Percentiles rank a stretch among this genome's conserved stretches.
Conservation (phyloP, 1,140 invertebrate genomes). For the Reticulitermes speratus region DNA sequence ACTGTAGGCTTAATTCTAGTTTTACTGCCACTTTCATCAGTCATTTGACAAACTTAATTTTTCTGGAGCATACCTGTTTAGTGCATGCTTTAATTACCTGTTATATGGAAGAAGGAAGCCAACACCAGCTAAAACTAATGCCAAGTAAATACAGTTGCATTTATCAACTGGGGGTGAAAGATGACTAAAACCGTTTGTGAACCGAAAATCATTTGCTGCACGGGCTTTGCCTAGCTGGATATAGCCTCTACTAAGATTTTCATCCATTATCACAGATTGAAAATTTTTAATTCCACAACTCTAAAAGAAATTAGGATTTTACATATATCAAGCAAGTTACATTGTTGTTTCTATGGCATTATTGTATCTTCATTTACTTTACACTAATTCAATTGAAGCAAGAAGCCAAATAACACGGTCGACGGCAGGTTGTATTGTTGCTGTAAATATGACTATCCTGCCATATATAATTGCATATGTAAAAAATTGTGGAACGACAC, state of each 20-base stretch:
- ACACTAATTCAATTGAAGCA: background rate
- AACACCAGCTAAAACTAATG: slow-evolving; percentile 80
- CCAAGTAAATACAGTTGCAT: slow-evolving; percentile 75
- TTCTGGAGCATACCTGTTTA: background rate
- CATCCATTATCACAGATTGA: slow-evolving; percentile 53
- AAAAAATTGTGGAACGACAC: background rate
- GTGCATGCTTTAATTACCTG: slow-evolving; percentile 60
- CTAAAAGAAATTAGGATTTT: background rate
- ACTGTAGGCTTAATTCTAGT: background rate
- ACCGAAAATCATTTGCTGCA: slow-evolving; percentile 53
- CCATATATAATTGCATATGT: background rate
- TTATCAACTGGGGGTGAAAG: slow-evolving; percentile 70
- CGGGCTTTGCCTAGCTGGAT: slow-evolving; percentile 59
- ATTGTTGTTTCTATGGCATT: background rate
- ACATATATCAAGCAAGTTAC: background rate
- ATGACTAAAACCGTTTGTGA: slow-evolving; percentile 55
- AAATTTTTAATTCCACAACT: background rate
- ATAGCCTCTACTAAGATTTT: slow-evolving; percentile 65
- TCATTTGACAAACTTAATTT: background rate
- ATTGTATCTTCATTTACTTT: background rate
- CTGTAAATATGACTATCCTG: background rate
- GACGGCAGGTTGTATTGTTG: background rate
- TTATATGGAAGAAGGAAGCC: slow-evolving; percentile 90
- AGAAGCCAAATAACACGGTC: background rate
- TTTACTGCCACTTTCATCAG: background rate